These are phyloP conservation scores for Drosophila ogumai DNA, from an alignment of 1,140 invertebrate species.

Conservation along the genomic window DNA sequence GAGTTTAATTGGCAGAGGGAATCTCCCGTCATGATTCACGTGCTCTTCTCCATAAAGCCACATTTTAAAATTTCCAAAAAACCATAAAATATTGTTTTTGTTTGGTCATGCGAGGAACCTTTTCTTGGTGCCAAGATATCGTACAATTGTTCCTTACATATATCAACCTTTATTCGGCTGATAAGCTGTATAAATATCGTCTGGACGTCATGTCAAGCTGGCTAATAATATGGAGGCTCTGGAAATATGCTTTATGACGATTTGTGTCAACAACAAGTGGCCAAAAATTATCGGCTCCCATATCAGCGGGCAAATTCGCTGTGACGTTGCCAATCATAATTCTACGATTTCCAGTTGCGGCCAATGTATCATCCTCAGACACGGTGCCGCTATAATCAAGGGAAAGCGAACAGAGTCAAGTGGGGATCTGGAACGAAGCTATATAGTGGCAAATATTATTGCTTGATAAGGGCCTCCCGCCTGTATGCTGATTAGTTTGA, in stretches of 20 bases:
- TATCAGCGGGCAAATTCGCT: slow-evolving; percentile 24
- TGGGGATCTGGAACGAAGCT: slow-evolving; percentile 29
- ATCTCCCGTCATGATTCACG: slow-evolving; percentile 33
- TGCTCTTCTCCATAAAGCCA: background rate
- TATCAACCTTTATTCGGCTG: slow-evolving; percentile 46
- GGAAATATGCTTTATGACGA: slow-evolving; percentile 59
- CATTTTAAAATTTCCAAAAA: slow-evolving; percentile 24
- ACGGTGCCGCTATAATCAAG: slow-evolving; percentile 38
- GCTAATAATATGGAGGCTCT: slow-evolving; percentile 14
- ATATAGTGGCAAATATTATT: slow-evolving; percentile 11
- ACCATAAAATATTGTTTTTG: slow-evolving; percentile 27
- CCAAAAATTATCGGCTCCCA: slow-evolving; percentile 25
- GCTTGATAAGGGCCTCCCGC: slow-evolving; percentile 25
- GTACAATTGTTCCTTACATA: slow-evolving; percentile 44
- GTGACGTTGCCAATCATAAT: slow-evolving; percentile 48
- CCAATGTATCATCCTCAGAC: slow-evolving; percentile 39
- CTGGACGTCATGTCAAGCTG: slow-evolving; percentile 11
- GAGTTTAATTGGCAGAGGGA: slow-evolving; percentile 1
- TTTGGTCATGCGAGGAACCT: slow-evolving; percentile 15
- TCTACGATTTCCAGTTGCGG: slow-evolving; percentile 15
- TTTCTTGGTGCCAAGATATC: slow-evolving; percentile 40
- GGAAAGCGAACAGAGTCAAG: slow-evolving; percentile 19
- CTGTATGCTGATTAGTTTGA: slow-evolving; percentile 45
- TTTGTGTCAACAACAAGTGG: slow-evolving; percentile 53
- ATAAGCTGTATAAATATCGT: slow-evolving; percentile 54